phyloP scores from a whole-genome alignment of 1,140 invertebrate genomes.

The Zelostemma sp. region DNA sequence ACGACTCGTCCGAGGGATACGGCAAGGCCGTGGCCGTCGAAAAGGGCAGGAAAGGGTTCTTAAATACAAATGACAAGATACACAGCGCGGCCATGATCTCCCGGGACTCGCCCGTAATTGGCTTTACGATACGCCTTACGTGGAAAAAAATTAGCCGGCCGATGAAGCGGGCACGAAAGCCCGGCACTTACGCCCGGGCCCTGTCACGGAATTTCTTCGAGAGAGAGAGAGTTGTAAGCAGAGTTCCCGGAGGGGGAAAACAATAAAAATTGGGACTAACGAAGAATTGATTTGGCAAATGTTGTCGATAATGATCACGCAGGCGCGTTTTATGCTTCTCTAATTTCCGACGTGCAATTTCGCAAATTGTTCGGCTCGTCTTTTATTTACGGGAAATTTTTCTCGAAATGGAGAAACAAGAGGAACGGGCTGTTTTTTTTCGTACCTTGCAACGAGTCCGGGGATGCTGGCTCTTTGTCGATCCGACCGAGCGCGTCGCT shows the following conservation, averaged over 20 bases:
- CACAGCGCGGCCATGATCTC: slow-evolving; percentile 18
- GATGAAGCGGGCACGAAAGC: slow-evolving; percentile 7
- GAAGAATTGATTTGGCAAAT: slow-evolving; percentile 4
- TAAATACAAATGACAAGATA: slow-evolving; percentile 52
- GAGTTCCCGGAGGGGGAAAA: not conserved
- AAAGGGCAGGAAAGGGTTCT: slow-evolving; percentile 29
- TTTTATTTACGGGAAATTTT: slow-evolving; percentile 4
- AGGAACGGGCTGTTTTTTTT: not conserved
- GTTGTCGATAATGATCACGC: slow-evolving; percentile 6
- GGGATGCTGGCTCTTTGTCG: slow-evolving; percentile 65
- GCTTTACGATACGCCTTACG: slow-evolving; percentile 44
- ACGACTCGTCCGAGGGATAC: slow-evolving; percentile 43
- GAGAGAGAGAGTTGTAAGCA: not conserved
- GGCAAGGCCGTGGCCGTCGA: slow-evolving; percentile 40
- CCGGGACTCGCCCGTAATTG: slow-evolving; percentile 33
- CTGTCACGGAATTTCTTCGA: slow-evolving; percentile 29
- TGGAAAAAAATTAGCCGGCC: slow-evolving; percentile 43
- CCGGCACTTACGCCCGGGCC: slow-evolving; percentile 1
- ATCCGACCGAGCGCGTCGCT: slow-evolving; percentile 65
- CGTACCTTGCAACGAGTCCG: slow-evolving; percentile 67
- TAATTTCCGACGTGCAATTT: not conserved
- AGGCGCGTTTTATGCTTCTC: slow-evolving; percentile 2
- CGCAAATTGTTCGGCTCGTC: not conserved
- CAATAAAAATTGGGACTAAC: slow-evolving; percentile 2
- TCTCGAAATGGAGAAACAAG: not conserved